Conservation (phyloP, 37 sponge, comb jelly and placozoan genomes). For the Ianthella basta region DNA sequence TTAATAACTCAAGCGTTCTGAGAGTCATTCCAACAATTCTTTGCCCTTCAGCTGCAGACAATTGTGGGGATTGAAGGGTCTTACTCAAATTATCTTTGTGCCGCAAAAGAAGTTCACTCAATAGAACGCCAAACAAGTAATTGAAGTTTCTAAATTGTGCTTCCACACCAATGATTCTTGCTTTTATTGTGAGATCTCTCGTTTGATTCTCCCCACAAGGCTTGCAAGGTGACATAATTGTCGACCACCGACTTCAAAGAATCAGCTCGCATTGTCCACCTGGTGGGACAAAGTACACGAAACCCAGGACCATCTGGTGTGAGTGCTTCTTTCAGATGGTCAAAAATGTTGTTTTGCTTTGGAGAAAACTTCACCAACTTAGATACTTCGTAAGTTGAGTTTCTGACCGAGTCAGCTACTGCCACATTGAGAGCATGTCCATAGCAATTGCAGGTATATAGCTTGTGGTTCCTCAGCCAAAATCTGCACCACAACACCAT, state of each 20-base stretch:
- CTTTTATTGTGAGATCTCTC: constrained; percentile 43
- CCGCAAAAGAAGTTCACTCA: constrained; percentile 27
- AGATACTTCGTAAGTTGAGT: neutral
- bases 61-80: constrained; percentile 21
- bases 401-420: neutral
- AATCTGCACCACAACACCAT: constrained; percentile 9
- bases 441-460: neutral
- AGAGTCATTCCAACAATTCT: constrained; percentile 7
- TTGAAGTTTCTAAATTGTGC: constrained; percentile 42
- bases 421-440: neutral
- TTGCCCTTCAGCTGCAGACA: constrained; percentile 42
- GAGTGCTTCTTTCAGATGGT: constrained; percentile 31
- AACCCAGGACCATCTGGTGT: constrained; percentile 19
- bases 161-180: constrained; percentile 41
- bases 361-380: constrained; percentile 34
- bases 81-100: constrained; percentile 55
- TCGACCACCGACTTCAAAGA: constrained; percentile 5
- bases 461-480: constrained; percentile 6
- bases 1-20: neutral
- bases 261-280: constrained; percentile 46
- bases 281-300: constrained; percentile 13
- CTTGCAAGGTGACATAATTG: constrained; percentile 23
- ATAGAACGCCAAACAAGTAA: constrained; percentile 33
- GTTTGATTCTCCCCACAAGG: constrained; percentile 20
- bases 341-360: neutral